Conservation (phyloP, 2,797 vertebrate genomes). For the Sebastolobus altivelis region DNA sequence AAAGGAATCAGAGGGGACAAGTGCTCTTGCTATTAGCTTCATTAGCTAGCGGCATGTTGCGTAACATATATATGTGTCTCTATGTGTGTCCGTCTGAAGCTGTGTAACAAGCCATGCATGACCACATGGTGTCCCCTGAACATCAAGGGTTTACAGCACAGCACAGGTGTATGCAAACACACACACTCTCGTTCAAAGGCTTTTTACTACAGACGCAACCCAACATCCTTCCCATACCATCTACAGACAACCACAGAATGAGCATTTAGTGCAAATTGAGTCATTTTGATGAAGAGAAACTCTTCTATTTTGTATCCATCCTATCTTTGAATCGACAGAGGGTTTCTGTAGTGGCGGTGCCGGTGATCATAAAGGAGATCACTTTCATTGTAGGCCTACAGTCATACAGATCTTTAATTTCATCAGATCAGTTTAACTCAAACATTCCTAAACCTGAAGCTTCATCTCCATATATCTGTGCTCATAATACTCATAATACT, state of each 20-base stretch:
- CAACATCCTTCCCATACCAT: background rate
- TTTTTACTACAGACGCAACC: slow-evolving; percentile 4
- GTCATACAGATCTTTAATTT: background rate
- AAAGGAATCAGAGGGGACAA: slow-evolving; percentile 9
- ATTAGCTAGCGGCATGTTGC: background rate
- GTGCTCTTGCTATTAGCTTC: background rate
- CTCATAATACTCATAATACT: background rate
- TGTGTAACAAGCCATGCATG: slow-evolving; percentile 39
- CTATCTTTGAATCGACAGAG: background rate
- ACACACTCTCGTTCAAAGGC: slow-evolving; percentile 12
- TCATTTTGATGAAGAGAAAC: background rate
- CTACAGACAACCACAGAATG: background rate
- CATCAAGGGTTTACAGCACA: slow-evolving; percentile 33
- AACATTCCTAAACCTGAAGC: background rate
- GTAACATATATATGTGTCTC: background rate
- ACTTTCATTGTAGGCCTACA: background rate
- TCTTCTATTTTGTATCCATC: background rate
- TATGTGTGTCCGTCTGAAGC: slow-evolving; percentile 41
- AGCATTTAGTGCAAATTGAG: background rate
- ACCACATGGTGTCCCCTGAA: slow-evolving; percentile 43
- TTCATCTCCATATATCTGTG: background rate
- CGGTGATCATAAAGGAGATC: background rate
- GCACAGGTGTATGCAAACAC: slow-evolving; percentile 15
- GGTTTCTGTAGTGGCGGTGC: background rate
- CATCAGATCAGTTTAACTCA: background rate